Conservation (phyloP, 2,113 vertebrate species). For the Ammodytes marinus region DNA sequence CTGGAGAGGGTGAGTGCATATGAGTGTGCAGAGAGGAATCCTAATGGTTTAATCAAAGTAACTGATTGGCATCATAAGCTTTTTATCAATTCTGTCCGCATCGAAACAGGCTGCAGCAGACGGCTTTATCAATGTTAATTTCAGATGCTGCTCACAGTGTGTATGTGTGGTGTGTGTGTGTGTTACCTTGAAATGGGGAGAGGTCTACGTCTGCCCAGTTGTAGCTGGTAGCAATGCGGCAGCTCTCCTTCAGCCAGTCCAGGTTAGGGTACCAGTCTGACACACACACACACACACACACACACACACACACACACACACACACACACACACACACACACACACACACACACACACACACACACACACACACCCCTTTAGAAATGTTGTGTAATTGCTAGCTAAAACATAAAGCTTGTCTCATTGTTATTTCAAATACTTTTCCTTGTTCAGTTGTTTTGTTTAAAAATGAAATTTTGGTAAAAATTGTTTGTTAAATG, state of each 20-base stretch:
- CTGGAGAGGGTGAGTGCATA: constrained; percentile 60
- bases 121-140: constrained; percentile 44
- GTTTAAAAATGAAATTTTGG: not conserved
- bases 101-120: constrained; percentile 10
- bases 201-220: constrained; percentile 93
- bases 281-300: not conserved
- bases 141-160: constrained; percentile 36
- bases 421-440: too few species aligned
- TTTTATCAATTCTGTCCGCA: constrained; percentile 36
- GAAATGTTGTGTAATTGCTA: not conserved
- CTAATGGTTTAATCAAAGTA: constrained; percentile 66
- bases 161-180: constrained; percentile 15
- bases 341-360: constrained; percentile 2
- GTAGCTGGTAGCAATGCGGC: constrained; percentile 91
- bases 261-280: constrained; percentile 91
- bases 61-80: constrained; percentile 56
- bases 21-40: constrained; percentile 55
- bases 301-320: constrained; percentile 51
- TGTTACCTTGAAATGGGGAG: constrained; percentile 90
- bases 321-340: constrained; percentile 46
- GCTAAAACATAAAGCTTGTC: not conserved
- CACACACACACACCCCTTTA: not conserved
- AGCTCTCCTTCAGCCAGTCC: constrained; percentile 92
- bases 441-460: not conserved
- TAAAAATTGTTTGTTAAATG: not conserved